A percentile compares a stretch with the other conserved stretches of the same genome.
phyloP scores from a whole-genome alignment of 2,113 vertebrate genomes.

The Neodontobutis hainanensis region DNA sequence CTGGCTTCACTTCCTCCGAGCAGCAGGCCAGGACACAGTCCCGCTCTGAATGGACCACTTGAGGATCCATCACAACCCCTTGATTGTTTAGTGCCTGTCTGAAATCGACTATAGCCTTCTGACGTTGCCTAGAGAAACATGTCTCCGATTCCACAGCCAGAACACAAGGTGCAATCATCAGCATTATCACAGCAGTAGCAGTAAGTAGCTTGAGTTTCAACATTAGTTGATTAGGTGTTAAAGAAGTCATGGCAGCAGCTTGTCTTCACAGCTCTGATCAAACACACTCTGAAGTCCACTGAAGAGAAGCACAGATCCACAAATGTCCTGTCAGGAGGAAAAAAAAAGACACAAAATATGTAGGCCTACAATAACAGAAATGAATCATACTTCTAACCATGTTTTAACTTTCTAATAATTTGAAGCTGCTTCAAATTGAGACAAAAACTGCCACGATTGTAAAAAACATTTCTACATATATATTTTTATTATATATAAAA shows the following conservation, averaged over 20 bases:
- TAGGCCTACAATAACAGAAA: no score
- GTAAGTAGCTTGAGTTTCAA: constrained; percentile 15
- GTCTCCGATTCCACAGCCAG: constrained; percentile 54
- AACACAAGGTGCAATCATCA: constrained; percentile 25
- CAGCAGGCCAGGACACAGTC: constrained; percentile 79
- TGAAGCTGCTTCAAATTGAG: no score
- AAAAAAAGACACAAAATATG: neutral
- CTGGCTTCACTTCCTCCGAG: constrained; percentile 69
- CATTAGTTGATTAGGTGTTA: neutral
- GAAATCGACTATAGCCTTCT: constrained; percentile 60
- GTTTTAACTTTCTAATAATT: no score
- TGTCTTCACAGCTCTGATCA: constrained; percentile 14
- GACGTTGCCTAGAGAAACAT: constrained; percentile 77
- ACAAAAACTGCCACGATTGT: no score
- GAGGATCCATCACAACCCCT: constrained; percentile 39
- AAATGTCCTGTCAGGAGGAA: constrained; percentile 19
- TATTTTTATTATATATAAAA: no score
- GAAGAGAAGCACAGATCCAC: constrained; percentile 31
- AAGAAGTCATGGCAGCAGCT: constrained; percentile 54
- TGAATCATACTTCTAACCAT: no score
- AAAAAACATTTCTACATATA: no score
- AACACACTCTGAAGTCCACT: constrained; percentile 11
- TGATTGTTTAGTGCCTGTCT: constrained; percentile 32
- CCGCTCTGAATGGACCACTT: constrained; percentile 50
- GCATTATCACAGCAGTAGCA: constrained; percentile 5